phyloP scores from a whole-genome alignment of 1,140 invertebrate genomes.

The Macrocentrus cingulum region DNA sequence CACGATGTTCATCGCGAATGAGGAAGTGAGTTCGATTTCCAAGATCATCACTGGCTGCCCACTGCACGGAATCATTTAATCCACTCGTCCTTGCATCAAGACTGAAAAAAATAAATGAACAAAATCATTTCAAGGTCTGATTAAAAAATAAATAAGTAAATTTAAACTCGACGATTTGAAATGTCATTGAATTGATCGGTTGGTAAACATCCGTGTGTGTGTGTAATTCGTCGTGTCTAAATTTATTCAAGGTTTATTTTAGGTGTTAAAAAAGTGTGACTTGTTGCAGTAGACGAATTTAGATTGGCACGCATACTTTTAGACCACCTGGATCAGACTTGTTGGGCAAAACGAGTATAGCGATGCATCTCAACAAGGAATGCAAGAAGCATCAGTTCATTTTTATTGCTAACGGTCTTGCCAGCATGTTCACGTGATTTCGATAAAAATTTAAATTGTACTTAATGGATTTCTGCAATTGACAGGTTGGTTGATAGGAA shows the following conservation, averaged over 20 bases:
- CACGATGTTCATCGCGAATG: slow-evolving; percentile 68
- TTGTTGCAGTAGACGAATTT: not conserved
- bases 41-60: slow-evolving; percentile 73
- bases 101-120: slow-evolving; percentile 58
- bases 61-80: slow-evolving; percentile 67
- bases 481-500: too few relatives aligned
- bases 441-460: too few relatives aligned
- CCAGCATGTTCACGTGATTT: too few relatives aligned
- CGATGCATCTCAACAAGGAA: not conserved
- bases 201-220: slow-evolving; percentile 35
- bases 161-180: not conserved
- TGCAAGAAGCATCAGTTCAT: not conserved
- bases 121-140: slow-evolving; percentile 1
- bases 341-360: not conserved
- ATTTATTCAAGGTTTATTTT: slow-evolving; percentile 5
- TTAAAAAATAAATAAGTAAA: not conserved
- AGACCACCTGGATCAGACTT: not conserved
- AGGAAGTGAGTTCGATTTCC: slow-evolving; percentile 76
- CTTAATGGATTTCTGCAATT: too few relatives aligned
- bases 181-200: not conserved
- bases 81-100: slow-evolving; percentile 73
- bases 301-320: not conserved
- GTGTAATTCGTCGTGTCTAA: slow-evolving; percentile 19
- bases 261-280: not conserved
- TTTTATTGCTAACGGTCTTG: not conserved